These are phyloP conservation scores for Heliornis fulica DNA, from an alignment of 2,113 vertebrate species.

Conservation along the genomic window DNA sequence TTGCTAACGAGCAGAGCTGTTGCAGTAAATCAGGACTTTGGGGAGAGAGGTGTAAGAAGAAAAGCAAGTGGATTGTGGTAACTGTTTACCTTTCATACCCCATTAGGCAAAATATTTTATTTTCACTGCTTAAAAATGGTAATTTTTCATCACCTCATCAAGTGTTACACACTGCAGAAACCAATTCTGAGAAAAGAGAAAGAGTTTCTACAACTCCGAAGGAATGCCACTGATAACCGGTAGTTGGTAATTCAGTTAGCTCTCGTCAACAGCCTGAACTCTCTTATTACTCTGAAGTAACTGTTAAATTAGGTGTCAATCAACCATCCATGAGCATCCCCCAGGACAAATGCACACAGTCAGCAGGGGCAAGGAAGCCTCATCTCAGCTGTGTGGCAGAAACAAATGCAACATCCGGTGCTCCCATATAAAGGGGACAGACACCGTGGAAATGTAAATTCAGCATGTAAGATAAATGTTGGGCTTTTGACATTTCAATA, in stretches of 20 bases:
- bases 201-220: constrained; percentile 36
- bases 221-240: not conserved
- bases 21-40: not conserved
- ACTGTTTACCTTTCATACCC: not conserved
- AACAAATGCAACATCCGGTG: not conserved
- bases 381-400: not conserved
- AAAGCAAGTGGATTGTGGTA: not conserved
- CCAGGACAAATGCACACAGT: rapidly evolving
- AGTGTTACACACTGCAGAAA: constrained; percentile 56
- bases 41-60: not conserved
- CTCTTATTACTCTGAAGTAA: constrained; percentile 17
- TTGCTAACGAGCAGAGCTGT: not conserved
- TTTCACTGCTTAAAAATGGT: too few relatives aligned
- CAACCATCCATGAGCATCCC: not conserved
- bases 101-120: too few relatives aligned
- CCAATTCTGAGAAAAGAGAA: constrained; percentile 48
- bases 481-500: too few relatives aligned
- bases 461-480: not conserved
- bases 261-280: constrained; percentile 28
- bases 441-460: not conserved
- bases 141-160: constrained; percentile 52
- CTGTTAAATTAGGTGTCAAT: constrained; percentile 18
- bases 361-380: not conserved
- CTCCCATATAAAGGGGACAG: rapidly evolving
- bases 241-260: constrained; percentile 28